phyloP scores from a whole-genome alignment of 2,113 vertebrate genomes.

The Micronycteris hirsuta region DNA sequence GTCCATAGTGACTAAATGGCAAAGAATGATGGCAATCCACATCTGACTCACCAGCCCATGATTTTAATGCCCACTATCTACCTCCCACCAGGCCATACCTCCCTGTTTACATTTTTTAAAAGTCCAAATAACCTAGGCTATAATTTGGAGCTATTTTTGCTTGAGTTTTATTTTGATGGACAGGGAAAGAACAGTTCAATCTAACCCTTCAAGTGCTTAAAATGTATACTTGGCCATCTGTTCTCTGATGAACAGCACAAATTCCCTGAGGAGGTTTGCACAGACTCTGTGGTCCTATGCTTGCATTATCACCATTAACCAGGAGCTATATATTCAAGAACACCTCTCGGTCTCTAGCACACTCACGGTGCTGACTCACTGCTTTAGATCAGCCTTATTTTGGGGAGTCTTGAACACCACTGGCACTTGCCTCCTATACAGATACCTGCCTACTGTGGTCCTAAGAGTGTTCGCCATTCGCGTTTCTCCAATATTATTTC shows the following conservation, averaged over 20 bases:
- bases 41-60: not conserved
- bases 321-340: not conserved
- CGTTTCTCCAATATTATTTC: not conserved
- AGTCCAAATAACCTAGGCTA: not conserved
- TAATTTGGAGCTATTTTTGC: conserved; percentile 47
- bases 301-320: not conserved
- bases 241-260: not conserved
- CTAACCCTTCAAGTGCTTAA: conserved; percentile 5
- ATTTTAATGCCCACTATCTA: not conserved
- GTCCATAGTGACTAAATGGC: not conserved
- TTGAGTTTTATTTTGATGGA: not conserved
- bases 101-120: not conserved
- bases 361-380: not conserved
- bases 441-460: not conserved
- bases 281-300: not conserved
- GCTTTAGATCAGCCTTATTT: not conserved
- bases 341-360: not conserved
- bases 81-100: too few relatives aligned
- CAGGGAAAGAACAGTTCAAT: conserved; percentile 29
- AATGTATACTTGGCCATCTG: not conserved
- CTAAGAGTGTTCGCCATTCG: not conserved
- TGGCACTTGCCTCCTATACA: not conserved
- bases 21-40: not conserved
- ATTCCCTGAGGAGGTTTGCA: not conserved
- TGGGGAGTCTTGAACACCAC: not conserved